Evolutionary conservation across 2,888 invertebrate genomes (phyloP).

Genomic region (Trissolcus japonicus): DNA sequence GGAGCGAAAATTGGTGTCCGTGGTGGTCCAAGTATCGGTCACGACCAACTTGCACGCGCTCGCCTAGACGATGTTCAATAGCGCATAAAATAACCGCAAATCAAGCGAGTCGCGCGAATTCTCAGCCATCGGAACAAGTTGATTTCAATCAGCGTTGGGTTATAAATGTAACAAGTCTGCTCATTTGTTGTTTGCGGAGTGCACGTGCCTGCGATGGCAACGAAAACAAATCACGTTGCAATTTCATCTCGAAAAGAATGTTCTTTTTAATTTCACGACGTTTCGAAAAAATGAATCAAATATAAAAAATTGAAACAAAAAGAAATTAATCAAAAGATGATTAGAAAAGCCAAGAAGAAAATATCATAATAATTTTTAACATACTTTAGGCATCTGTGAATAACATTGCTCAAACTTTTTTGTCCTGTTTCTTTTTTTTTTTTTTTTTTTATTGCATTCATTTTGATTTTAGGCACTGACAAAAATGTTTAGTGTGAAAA

Average conservation of each 20-base stretch:
- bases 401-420: no score
- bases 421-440: no score
- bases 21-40: background rate
- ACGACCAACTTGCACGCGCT: background rate
- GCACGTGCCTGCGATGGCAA: conserved; percentile 41
- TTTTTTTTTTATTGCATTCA: no score
- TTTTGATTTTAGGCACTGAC: no score
- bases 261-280: no score
- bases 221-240: conserved; percentile 37
- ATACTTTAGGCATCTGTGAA: no score
- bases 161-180: conserved; percentile 33
- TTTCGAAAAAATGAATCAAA: conserved; percentile 10
- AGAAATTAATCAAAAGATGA: no score
- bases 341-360: background rate
- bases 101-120: conserved; percentile 12
- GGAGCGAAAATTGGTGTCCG: background rate
- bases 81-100: background rate
- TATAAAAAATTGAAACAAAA: conserved; percentile 5
- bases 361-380: no score
- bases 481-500: background rate
- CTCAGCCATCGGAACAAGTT: conserved; percentile 13
- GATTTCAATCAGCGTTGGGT: conserved; percentile 33
- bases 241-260: conserved; percentile 2
- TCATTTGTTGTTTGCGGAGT: conserved; percentile 33
- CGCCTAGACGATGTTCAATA: background rate